Base-by-base conservation (phyloP, 2,888 invertebrate genomes). In the Lypha dubia region DNA sequence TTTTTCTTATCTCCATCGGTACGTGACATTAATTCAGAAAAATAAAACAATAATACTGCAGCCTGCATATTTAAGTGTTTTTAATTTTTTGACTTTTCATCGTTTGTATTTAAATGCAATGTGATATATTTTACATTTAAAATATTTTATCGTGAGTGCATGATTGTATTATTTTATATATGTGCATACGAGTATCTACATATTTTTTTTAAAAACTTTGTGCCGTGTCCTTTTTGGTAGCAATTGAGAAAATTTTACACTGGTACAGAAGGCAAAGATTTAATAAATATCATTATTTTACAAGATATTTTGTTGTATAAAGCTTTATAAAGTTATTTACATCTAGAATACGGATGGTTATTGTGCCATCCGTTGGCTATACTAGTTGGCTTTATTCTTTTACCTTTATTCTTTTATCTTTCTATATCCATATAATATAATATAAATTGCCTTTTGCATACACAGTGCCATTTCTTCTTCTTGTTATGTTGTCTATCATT, bases 21-120 rank as follows among this genome's bases (percentile, higher is more conserved):
- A 76, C 70, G 56, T 71, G 82, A 82, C 76, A 22, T 76, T 65
- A 76, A 81, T 81, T 51, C 56, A 38, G n/a, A 70, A 46, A 81
- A 51, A 22, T 76, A 58, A 71, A 35, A n/a, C 9, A 28, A 49
- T 17, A 63, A 65, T 82, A 51, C 70, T 63, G 17, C 49, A 58
- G 24, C 13, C 35, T 65, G 46, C 7, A 70, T 28, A 38, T 65
- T 35, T 20, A 49, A 70, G 38, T n/a, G 35, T 46, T 56, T 79
- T 41, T 32, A 5, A 58, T 15, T 63, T 75, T 74, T 38, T 74
- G 22, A 51, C 38, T 62, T 62, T 74, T 44, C 51, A 49, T 15
- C 46, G n/a, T 60, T 51, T 22, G 49, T 22, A 20, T 51, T 51
- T 22, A 41, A 20, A 53, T 53, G 17, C 5, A 74, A 41, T 46